Conservation (phyloP, 2,797 vertebrate species). For the Parauchenoglanis punctatus region DNA sequence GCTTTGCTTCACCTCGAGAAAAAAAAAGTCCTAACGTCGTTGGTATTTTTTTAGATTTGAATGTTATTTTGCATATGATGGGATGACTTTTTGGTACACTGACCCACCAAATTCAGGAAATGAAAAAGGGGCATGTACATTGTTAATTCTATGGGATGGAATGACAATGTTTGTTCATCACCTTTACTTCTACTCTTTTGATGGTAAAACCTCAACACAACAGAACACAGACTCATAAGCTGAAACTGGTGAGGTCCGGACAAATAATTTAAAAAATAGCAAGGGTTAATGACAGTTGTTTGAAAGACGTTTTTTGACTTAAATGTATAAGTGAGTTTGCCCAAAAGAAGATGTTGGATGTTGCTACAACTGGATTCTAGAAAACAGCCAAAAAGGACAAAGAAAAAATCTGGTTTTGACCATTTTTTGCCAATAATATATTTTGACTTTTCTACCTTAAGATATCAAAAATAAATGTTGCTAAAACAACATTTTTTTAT, state of each 20-base stretch:
- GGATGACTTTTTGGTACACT: background rate
- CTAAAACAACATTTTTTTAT: too few species aligned
- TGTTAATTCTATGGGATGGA: background rate
- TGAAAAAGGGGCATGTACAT: background rate
- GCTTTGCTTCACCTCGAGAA: too few species aligned
- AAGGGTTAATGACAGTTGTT: background rate
- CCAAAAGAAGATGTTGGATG: too few species aligned
- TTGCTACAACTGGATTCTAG: too few species aligned
- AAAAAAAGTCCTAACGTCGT: too few species aligned
- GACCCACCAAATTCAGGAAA: background rate
- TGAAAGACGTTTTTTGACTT: background rate
- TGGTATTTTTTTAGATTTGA: slow-evolving; percentile 3
- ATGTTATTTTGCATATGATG: background rate
- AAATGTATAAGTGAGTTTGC: too few species aligned
- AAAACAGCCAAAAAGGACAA: too few species aligned
- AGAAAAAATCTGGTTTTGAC: too few species aligned
- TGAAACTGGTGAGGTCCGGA: background rate
- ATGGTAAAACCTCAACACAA: background rate
- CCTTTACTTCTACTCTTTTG: background rate
- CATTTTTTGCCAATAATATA: too few species aligned
- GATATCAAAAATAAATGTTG: too few species aligned
- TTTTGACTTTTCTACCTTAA: too few species aligned
- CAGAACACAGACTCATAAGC: background rate
- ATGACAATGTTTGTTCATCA: background rate
- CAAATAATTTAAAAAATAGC: background rate